Evolutionary conservation across 2,113 vertebrate genomes (phyloP).

Genomic region (Mobula birostris): DNA sequence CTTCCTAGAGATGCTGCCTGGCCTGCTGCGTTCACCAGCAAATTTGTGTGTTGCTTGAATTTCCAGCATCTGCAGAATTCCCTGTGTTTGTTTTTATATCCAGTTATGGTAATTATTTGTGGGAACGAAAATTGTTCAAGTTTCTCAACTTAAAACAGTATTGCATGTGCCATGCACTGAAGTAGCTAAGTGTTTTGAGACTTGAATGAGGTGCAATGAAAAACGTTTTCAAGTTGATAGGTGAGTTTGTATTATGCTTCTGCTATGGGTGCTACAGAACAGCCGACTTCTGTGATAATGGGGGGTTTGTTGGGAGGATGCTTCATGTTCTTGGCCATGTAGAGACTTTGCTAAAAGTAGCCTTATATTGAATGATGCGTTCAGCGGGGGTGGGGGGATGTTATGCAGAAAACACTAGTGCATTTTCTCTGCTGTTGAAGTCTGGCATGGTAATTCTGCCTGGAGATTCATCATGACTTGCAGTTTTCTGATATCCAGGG

Average conservation of each 20-base stretch:
- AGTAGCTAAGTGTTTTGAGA: neutral
- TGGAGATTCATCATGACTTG: slow-evolving; percentile 14
- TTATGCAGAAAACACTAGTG: neutral
- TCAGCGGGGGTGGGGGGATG: too few relatives aligned
- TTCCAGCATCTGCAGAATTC: too few relatives aligned
- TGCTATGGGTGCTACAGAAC: neutral
- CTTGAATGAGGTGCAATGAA: neutral
- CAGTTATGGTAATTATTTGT: neutral
- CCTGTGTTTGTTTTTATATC: neutral
- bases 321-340: neutral
- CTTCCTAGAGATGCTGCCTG: too few relatives aligned
- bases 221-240: neutral
- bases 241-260: neutral
- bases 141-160: too few relatives aligned
- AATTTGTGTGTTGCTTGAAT: too few relatives aligned
- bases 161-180: neutral
- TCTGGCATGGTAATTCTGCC: neutral
- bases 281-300: neutral
- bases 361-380: too few relatives aligned
- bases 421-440: neutral
- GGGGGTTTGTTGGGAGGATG: neutral
- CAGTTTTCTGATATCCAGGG: neutral
- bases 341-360: neutral
- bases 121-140: neutral
- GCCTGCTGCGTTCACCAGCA: too few relatives aligned